phyloP scores from a whole-genome alignment of 1,140 invertebrate species.

The Drosophila punjabiensis region DNA sequence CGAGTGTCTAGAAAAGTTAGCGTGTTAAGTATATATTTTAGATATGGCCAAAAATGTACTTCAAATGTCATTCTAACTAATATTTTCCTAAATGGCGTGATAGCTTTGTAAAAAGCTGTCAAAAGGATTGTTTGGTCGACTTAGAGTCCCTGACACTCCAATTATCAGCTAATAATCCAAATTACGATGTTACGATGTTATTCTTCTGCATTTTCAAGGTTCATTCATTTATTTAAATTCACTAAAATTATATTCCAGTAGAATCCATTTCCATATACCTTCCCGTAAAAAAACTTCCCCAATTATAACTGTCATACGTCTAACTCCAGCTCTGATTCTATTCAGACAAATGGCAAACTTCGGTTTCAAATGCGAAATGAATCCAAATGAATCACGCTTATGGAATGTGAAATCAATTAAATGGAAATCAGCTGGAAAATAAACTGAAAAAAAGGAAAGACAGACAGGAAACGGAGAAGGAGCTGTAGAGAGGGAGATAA shows the following conservation, averaged over 20 bases:
- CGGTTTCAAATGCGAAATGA: conserved; percentile 15
- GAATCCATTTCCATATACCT: background rate
- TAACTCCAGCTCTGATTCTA: background rate
- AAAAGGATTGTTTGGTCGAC: conserved; percentile 12
- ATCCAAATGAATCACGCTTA: conserved; percentile 52
- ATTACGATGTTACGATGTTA: background rate
- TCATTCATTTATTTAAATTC: background rate
- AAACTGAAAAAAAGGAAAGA: background rate
- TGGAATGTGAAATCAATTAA: conserved; percentile 72
- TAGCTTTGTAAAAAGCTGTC: conserved; percentile 16
- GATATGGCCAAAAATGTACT: background rate
- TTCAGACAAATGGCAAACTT: conserved; percentile 13
- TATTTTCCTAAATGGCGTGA: conserved; percentile 7
- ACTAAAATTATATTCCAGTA: too few relatives aligned
- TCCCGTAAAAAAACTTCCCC: background rate
- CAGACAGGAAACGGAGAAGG: conserved; percentile 6
- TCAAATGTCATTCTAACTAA: background rate
- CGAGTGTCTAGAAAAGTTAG: background rate
- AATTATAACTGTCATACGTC: conserved; percentile 10
- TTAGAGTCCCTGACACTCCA: conserved; percentile 13
- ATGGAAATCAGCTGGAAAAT: conserved; percentile 65
- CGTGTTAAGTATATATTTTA: background rate
- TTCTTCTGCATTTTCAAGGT: background rate
- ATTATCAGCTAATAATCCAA: conserved; percentile 4
- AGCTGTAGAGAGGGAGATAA: conserved; percentile 5